Base-by-base conservation (phyloP, 2,113 vertebrate species). In the Leptosomus discolor region DNA sequence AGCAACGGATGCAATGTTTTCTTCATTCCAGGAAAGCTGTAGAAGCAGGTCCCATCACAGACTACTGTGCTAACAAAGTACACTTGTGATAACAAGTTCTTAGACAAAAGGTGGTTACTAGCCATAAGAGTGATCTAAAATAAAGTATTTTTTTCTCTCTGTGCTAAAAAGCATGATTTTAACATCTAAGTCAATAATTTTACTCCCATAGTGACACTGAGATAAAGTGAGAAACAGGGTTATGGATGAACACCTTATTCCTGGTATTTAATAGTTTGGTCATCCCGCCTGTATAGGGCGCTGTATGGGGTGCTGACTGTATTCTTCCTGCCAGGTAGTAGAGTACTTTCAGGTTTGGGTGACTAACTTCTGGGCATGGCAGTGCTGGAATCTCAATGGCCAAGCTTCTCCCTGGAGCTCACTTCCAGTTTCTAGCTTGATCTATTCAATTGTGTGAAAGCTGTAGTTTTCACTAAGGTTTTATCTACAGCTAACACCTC, bases 301-400 rank as follows among this genome's bases (percentile, higher is more conserved):
- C 12, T 53, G 0, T 23, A 1, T 7, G 36, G 22, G 2, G 3
- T 56, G 41, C 5, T 58, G 32, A 23, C 4, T 39, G 3, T 37
- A 20, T 50, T 80, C 14, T 50, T 8, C 21, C 11, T 22, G 8
- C 5, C 41, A 17, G 13, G 20, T 3, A 19, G 8, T 3, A 88
- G 11, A 39, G 18, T 15, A 6, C 9, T 27, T 41, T 84, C 17
- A 27, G 22, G 2, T 37, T 6, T 51, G 37, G 4, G 20, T 70
- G 27, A 12, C 34, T 50, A 51, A 17, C 4, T 54, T 85, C 11
- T 39, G 14, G 11, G 20, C 29, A 63, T 36, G 39, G 39, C 26
- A 26, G 27, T 36, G 19, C 29, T 56, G 76, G 45, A 91, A 54
- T 68, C 9, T 29, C 30, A 54, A 0, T n/a, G 29, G 7, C 37